A percentile compares a stretch with the other conserved stretches of the same genome.
These are phyloP conservation scores for Saxicola maurus DNA, from an alignment of 2,797 vertebrate species.

Conservation along the genomic window DNA sequence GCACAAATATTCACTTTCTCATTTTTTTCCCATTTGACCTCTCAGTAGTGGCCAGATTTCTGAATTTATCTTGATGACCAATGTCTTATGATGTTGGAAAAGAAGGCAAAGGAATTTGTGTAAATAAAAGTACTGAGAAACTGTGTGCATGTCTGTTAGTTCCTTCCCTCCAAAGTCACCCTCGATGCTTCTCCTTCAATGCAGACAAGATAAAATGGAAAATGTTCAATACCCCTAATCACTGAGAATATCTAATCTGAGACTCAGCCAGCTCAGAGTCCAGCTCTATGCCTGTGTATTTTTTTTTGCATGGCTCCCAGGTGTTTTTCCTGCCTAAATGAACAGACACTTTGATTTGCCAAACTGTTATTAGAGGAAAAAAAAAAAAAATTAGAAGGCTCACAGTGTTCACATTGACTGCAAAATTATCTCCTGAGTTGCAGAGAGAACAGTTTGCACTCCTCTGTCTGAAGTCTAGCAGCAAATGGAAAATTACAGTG, in stretches of 20 bases:
- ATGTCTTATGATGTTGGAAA: neutral
- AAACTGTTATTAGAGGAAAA: constrained; percentile 21
- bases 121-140: neutral
- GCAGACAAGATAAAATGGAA: neutral
- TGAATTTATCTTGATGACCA: neutral
- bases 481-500: constrained; percentile 34
- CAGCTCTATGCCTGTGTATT: neutral
- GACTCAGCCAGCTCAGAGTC: neutral
- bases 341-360: constrained; percentile 16
- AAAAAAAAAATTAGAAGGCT: constrained; percentile 22
- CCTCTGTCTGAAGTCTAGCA: constrained; percentile 26
- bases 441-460: constrained; percentile 47
- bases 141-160: no score
- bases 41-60: neutral
- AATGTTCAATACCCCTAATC: neutral
- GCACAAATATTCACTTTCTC: neutral
- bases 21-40: neutral
- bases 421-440: constrained; percentile 46
- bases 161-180: neutral
- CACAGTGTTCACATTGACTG: constrained; percentile 21
- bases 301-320: neutral
- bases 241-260: neutral
- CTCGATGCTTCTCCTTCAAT: neutral
- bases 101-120: neutral
- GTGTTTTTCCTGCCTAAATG: constrained; percentile 17